phyloP scores from a whole-genome alignment of 2,113 vertebrate species.

The Pygathrix nemaeus region DNA sequence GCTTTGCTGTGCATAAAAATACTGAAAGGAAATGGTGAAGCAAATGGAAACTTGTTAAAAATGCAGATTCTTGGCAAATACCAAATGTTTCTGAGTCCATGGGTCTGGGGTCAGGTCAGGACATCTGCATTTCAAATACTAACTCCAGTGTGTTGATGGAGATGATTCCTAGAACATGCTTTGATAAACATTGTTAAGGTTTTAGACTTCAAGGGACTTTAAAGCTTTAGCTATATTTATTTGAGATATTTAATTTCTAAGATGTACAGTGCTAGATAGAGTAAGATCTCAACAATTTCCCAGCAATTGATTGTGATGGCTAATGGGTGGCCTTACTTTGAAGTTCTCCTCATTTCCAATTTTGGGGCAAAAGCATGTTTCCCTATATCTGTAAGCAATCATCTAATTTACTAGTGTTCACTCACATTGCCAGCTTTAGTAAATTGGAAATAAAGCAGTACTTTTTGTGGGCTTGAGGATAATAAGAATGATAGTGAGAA shows the following conservation, averaged over 20 bases:
- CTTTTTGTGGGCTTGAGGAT: not conserved
- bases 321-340: not conserved
- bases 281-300: not conserved
- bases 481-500: not conserved
- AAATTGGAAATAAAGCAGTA: slow-evolving; percentile 55
- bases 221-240: not conserved
- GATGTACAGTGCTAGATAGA: not conserved
- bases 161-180: not conserved
- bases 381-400: slow-evolving; percentile 59
- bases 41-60: slow-evolving; percentile 8
- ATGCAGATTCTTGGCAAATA: not conserved
- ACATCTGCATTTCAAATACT: not conserved
- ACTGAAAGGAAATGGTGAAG: not conserved
- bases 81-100: not conserved
- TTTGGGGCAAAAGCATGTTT: slow-evolving; percentile 12
- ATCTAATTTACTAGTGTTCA: slow-evolving; percentile 51
- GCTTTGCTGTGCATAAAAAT: not conserved
- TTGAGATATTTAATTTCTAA: not conserved
- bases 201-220: not conserved
- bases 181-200: not conserved
- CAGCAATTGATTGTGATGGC: not conserved
- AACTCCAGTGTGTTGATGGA: not conserved
- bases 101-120: not conserved
- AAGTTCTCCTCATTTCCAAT: slow-evolving; percentile 33
- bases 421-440: slow-evolving; percentile 51